Evolutionary conservation across 64 coral and sea anemone genomes (phyloP).

Genomic region (Anthopleura sola): DNA sequence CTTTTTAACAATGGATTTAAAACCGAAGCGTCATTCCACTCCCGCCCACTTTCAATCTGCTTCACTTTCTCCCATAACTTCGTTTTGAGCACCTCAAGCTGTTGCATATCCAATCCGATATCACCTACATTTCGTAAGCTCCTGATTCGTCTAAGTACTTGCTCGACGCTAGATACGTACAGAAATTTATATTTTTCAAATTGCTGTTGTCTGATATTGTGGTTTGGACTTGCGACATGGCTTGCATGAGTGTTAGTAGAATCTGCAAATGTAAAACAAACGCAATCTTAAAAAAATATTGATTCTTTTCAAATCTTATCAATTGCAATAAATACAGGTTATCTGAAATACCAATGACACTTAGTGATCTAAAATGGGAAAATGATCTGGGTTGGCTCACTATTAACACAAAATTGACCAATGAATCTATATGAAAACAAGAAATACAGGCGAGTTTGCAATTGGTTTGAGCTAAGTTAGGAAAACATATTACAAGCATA

Average conservation of each 20-base stretch:
- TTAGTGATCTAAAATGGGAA: too few species aligned
- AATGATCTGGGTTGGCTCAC: too few species aligned
- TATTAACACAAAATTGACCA: too few species aligned
- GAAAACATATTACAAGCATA: too few species aligned
- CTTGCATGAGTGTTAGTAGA: neutral
- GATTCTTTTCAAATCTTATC: too few species aligned
- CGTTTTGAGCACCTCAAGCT: neutral
- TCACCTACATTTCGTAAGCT: neutral
- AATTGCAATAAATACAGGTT: too few species aligned
- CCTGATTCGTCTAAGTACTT: neutral
- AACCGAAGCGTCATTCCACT: neutral
- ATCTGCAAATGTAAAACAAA: neutral
- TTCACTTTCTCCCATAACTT: neutral
- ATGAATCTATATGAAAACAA: too few species aligned
- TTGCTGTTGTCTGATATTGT: neutral
- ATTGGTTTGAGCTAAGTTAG: too few species aligned
- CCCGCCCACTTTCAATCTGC: neutral
- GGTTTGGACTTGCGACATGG: neutral
- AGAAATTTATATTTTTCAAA: neutral
- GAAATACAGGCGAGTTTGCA: too few species aligned
- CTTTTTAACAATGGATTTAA: neutral
- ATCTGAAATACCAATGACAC: too few species aligned
- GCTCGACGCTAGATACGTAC: neutral
- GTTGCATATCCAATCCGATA: neutral
- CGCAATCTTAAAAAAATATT: too few species aligned